phyloP scores from a whole-genome alignment of 2,888 invertebrate genomes.

The Idaea biselata region DNA sequence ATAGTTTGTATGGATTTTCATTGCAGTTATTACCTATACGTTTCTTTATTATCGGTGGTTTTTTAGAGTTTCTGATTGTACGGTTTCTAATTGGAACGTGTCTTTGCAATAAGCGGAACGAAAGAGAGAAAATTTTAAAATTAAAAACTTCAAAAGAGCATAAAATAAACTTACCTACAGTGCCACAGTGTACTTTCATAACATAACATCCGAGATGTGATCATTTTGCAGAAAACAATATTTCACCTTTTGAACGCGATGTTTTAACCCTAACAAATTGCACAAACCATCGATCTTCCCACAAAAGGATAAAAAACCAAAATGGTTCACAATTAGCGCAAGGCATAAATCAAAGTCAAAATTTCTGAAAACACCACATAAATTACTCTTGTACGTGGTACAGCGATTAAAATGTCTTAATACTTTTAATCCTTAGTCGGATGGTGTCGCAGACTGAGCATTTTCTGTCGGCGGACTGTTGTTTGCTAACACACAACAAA shows the following conservation, averaged over 20 bases:
- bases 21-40: too few relatives aligned
- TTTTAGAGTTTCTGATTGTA: background rate
- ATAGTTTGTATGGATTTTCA: background rate
- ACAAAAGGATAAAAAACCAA: background rate
- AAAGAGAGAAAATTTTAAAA: too few relatives aligned
- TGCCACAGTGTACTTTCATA: too few relatives aligned
- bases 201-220: background rate
- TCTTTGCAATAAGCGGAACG: background rate
- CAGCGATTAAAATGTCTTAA: background rate
- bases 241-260: background rate
- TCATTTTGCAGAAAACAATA: background rate
- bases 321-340: background rate
- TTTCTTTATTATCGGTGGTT: too few relatives aligned
- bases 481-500: too few relatives aligned
- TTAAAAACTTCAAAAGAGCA: too few relatives aligned
- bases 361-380: background rate
- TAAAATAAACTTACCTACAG: too few relatives aligned
- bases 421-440: background rate
- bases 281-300: background rate
- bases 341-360: background rate
- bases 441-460: background rate
- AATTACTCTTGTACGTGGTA: background rate
- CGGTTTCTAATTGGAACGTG: too few relatives aligned
- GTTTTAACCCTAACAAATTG: background rate
- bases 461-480: background rate